Evolutionary conservation across 2,113 vertebrate species (phyloP).

Genomic region (Eulacestoma nigropectus): DNA sequence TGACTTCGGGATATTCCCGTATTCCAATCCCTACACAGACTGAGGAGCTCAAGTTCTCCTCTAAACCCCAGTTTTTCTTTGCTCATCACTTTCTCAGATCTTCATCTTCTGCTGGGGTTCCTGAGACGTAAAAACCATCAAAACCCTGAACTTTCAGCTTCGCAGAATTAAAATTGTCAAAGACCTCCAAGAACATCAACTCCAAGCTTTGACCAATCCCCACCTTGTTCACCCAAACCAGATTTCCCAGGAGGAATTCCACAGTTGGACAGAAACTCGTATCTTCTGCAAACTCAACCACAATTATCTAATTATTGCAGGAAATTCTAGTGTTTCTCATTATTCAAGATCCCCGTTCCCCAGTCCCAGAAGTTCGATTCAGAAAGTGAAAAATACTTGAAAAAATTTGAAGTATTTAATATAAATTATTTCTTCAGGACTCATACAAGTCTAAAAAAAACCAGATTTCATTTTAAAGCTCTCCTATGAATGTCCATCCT

Average conservation of each 20-base stretch:
- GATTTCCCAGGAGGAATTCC: neutral
- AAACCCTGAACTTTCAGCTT: neutral
- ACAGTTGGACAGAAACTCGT: neutral
- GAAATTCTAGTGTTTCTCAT: neutral
- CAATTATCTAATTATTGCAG: neutral
- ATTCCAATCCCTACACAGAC: rapidly evolving
- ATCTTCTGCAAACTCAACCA: neutral
- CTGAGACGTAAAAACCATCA: neutral
- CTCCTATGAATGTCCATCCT: neutral
- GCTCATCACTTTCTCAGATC: rapidly evolving
- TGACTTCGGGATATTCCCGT: neutral
- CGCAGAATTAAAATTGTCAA: too few relatives aligned
- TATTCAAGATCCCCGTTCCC: neutral
- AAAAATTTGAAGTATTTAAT: neutral
- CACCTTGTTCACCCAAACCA: neutral
- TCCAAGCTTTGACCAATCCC: neutral
- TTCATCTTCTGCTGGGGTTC: rapidly evolving
- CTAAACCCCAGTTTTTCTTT: neutral
- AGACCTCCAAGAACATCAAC: neutral
- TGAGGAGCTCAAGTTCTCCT: neutral
- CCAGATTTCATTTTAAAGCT: neutral
- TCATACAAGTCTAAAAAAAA: neutral
- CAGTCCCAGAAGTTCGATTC: neutral
- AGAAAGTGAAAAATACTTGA: neutral
- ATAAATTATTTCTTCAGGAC: neutral